Evolutionary conservation across 30 jellyfish, hydroid and myxozoan genomes (phyloP).

Genomic region (Clytia hemisphaerica): DNA sequence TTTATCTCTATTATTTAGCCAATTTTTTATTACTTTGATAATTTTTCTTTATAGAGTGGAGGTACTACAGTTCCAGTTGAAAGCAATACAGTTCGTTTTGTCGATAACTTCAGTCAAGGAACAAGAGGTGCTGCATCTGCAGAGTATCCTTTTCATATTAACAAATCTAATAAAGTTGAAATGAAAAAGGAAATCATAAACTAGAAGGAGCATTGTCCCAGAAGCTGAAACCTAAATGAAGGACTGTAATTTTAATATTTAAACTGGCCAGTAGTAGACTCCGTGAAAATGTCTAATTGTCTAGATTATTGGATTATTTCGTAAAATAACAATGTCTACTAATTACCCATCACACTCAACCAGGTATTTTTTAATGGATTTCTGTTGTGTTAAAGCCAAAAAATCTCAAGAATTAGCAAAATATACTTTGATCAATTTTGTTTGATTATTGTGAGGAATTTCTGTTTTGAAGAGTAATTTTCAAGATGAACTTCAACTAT

Average conservation of each 20-base stretch:
- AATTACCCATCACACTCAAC: background rate
- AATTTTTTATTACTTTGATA: too few species aligned
- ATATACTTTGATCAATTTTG: too few species aligned
- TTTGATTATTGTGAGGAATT: too few species aligned
- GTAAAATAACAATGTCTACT: too few species aligned
- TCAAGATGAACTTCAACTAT: background rate
- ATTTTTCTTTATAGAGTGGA: slow-evolving; percentile 92
- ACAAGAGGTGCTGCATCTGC: slow-evolving; percentile 99
- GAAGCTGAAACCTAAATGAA: background rate
- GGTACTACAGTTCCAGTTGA: slow-evolving; percentile 99
- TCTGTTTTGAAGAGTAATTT: too few species aligned
- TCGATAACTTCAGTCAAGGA: slow-evolving; percentile 98
- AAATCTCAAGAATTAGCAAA: too few species aligned
- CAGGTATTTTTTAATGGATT: background rate
- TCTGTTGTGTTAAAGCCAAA: too few species aligned
- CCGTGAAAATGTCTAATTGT: background rate
- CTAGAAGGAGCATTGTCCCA: background rate
- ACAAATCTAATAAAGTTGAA: background rate
- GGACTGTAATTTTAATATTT: background rate
- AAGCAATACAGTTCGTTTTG: slow-evolving; percentile 92
- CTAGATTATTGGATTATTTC: background rate
- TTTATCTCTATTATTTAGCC: too few species aligned
- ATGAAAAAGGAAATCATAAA: too few species aligned
- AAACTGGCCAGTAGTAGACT: background rate
- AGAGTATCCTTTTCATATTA: slow-evolving; percentile 78